These are phyloP conservation scores for Protosalanx chinensis DNA, from an alignment of 2,797 vertebrate genomes.

Conservation along the genomic window DNA sequence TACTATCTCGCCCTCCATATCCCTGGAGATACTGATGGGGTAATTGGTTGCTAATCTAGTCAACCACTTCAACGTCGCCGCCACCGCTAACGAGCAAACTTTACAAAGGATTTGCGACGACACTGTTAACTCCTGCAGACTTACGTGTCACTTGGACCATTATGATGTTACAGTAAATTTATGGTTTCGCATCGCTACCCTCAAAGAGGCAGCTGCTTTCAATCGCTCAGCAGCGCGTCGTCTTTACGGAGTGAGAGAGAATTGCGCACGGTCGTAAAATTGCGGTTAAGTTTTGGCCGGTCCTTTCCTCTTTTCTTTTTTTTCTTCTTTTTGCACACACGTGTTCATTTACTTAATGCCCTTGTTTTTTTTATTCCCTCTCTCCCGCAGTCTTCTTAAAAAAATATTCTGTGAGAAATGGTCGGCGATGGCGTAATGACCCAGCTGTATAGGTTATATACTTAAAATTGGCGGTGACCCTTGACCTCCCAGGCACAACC, in stretches of 20 bases:
- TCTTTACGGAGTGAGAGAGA: slow-evolving; percentile 58
- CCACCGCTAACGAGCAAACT: slow-evolving; percentile 8
- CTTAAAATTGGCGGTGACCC: slow-evolving; percentile 26
- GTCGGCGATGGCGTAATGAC: slow-evolving; percentile 17
- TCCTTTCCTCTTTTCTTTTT: slow-evolving; percentile 29
- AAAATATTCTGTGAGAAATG: neutral
- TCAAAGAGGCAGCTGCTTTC: slow-evolving; percentile 60
- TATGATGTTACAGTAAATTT: slow-evolving; percentile 43
- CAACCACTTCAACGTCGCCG: slow-evolving; percentile 6
- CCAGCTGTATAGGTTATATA: slow-evolving; percentile 31
- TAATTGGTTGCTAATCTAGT: neutral
- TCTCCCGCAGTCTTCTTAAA: slow-evolving; percentile 16
- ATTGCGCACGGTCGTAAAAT: slow-evolving; percentile 61
- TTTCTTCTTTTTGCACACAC: slow-evolving; percentile 45
- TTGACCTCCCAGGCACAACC: slow-evolving; percentile 27
- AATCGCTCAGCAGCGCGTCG: slow-evolving; percentile 48
- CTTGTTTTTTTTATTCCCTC: slow-evolving; percentile 18
- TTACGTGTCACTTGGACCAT: slow-evolving; percentile 38
- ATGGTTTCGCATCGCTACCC: slow-evolving; percentile 30
- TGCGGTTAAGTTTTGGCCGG: slow-evolving; percentile 45
- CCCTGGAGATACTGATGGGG: slow-evolving; percentile 7
- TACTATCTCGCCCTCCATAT: neutral
- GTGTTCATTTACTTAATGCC: slow-evolving; percentile 35
- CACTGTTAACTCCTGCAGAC: slow-evolving; percentile 28
- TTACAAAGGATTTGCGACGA: slow-evolving; percentile 6